Evolutionary conservation across 2,888 invertebrate species (phyloP).

Genomic region (Caenorhabditis becei): DNA sequence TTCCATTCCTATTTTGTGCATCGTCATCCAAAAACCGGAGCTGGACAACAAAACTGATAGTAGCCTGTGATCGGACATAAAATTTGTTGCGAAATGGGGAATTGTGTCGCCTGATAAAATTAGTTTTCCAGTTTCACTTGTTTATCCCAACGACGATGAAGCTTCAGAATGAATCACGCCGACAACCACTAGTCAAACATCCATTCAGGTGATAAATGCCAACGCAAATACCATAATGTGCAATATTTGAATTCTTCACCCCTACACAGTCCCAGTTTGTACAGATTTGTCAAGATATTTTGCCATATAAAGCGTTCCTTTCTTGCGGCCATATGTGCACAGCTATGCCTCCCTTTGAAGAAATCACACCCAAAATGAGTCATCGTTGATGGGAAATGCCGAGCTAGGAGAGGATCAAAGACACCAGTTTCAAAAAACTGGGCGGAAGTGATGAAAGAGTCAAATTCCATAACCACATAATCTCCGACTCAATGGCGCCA

Average conservation of each 20-base stretch:
- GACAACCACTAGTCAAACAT: slow-evolving; percentile 53
- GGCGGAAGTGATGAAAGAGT: slow-evolving; percentile 13
- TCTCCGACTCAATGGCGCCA: slow-evolving; percentile 24
- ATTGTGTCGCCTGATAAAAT: not conserved
- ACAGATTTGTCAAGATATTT: slow-evolving; percentile 33
- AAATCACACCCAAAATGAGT: slow-evolving; percentile 49
- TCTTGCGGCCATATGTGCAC: slow-evolving; percentile 9
- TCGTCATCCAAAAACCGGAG: slow-evolving; percentile 8
- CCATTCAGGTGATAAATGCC: slow-evolving; percentile 30
- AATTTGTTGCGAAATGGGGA: not conserved
- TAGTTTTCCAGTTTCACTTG: not conserved
- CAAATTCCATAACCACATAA: not conserved
- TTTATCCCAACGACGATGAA: slow-evolving; percentile 6
- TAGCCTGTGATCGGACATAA: slow-evolving; percentile 5
- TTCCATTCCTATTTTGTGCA: not conserved
- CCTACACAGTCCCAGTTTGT: slow-evolving; percentile 10
- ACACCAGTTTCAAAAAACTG: not conserved
- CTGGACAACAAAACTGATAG: slow-evolving; percentile 7
- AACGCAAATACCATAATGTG: slow-evolving; percentile 44
- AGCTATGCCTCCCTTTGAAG: not conserved
- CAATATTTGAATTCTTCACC: slow-evolving; percentile 37
- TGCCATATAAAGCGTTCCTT: not conserved
- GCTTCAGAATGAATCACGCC: slow-evolving; percentile 34
- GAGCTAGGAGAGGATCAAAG: slow-evolving; percentile 9
- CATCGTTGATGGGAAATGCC: slow-evolving; percentile 41